Percentiles rank a stretch among this genome's conserved stretches.
Conservation (phyloP, 2,888 invertebrate genomes). For the Ligdia adustata region DNA sequence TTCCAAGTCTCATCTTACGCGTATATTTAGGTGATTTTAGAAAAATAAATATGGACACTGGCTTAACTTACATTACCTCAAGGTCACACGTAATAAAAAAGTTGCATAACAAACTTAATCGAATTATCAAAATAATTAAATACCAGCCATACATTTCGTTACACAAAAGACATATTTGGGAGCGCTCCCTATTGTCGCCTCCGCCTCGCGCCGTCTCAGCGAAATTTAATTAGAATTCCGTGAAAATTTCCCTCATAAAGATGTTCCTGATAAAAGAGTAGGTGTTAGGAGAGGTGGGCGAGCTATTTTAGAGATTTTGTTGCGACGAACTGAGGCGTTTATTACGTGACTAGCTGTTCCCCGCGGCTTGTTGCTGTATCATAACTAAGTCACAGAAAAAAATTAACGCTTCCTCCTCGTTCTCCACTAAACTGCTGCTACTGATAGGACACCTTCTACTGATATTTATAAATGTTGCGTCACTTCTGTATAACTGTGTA, state of each 20-base stretch:
- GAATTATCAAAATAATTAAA: constrained; percentile 23
- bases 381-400: too few relatives aligned
- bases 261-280: constrained; percentile 66
- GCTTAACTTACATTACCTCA: too few relatives aligned
- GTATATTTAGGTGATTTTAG: too few relatives aligned
- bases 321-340: neutral
- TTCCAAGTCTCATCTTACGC: too few relatives aligned
- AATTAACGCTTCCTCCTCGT: too few relatives aligned
- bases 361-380: too few relatives aligned
- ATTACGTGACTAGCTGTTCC: too few relatives aligned
- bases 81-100: constrained; percentile 8
- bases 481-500: too few relatives aligned
- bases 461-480: too few relatives aligned
- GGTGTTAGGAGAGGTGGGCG: constrained; percentile 25
- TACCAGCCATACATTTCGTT: constrained; percentile 19
- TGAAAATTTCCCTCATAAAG: constrained; percentile 69
- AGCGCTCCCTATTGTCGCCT: constrained; percentile 51
- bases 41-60: too few relatives aligned
- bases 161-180: constrained; percentile 27
- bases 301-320: constrained; percentile 25
- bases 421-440: too few relatives aligned
- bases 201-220: constrained; percentile 46
- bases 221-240: constrained; percentile 76
- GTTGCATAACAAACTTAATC: constrained; percentile 3
- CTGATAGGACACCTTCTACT: too few relatives aligned